Base-by-base conservation (phyloP, 2,113 vertebrate species). In the Phrynosoma platyrhinos region DNA sequence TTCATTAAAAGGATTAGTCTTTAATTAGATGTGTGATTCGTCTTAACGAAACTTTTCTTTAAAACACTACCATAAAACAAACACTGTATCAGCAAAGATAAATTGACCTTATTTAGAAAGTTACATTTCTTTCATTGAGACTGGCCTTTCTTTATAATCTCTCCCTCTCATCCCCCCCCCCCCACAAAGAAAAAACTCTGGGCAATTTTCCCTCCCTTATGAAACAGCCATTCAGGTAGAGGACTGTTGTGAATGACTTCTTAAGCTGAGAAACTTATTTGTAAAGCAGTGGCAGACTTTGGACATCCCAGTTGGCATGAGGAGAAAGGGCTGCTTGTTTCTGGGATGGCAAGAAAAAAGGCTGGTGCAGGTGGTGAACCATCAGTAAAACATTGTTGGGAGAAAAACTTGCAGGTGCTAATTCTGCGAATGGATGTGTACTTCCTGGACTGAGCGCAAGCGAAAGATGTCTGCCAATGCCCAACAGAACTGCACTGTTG, bases 321-420 rank as follows among this genome's bases (percentile, higher is more conserved):
- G 87, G 95, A 97, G 94, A 97, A 97, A 96, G 96, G 88, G 82
- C 30, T 0, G 0, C 92, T 97, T 97, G 97, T 97, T 93, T 62
- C 77, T 5, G 36, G 5, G 16, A 84, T 64, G 76, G 77, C 12
- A 69, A 16, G 90, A 72, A 83, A 72, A 93, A 92, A 94, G 92
- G 78, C 93, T 72, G 82, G 93, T 30, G 97, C 97, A 97, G 97
- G 97, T 97, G 97, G 94, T 64, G 92, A 84, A 89, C 92, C 91
- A 6, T 93, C 96, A 95, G 91, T 88, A 55, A 92, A 92, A 96
- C 1, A 92, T 87, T 96, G 94, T 92, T 94, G 95, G 93, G 94
- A 95, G 94, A 89, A 68, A 87, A 91, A 86, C 72, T 87, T 79
- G 97, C 97, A 97, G 97, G 97, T 97, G 97, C 94, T 52, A 86